Conservation (phyloP, 2,888 invertebrate species). For the Darwinula stevensoni region DNA sequence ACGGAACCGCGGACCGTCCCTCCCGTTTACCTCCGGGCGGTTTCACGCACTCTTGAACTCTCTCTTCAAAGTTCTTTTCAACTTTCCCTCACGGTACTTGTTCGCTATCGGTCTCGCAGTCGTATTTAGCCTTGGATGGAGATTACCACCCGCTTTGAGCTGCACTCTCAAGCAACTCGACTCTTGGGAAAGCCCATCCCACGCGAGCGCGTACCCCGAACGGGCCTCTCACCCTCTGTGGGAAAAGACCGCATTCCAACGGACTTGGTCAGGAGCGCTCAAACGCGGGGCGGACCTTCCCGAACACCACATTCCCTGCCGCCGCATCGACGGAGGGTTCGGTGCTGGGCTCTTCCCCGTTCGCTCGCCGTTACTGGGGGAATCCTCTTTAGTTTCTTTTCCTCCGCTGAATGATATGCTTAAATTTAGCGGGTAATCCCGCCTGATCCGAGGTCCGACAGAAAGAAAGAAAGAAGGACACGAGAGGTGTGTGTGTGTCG, state of each 20-base stretch:
- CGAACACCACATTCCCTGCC: conserved; percentile 24
- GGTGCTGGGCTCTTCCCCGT: conserved; percentile 29
- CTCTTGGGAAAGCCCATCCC: conserved; percentile 11
- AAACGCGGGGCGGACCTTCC: conserved; percentile 14
- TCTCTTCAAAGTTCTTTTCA: conserved; percentile 4
- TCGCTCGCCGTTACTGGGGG: conserved; percentile 31
- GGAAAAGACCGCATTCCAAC: conserved; percentile 14
- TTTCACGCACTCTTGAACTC: conserved; percentile 5
- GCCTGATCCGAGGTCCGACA: conserved; percentile 15
- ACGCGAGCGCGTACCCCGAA: conserved; percentile 10
- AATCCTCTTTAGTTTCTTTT: conserved; percentile 34
- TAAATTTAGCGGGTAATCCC: conserved; percentile 23
- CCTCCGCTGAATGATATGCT: conserved; percentile 38
- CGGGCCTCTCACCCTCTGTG: conserved; percentile 18
- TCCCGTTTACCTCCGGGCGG: conserved; percentile 15
- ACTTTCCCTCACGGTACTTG: conserved; percentile 18
- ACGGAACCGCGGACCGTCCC: too few relatives aligned
- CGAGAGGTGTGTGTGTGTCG: too few relatives aligned
- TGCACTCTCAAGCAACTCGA: conserved; percentile 20
- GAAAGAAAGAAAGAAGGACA: neutral
- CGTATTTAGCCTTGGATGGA: conserved; percentile 21
- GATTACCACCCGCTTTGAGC: conserved; percentile 19
- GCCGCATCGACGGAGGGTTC: conserved; percentile 19
- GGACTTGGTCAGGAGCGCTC: conserved; percentile 11
- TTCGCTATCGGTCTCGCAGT: conserved; percentile 20